Evolutionary conservation across 1,140 invertebrate species (phyloP), one percentile per base, ranked within the genome.

Genomic region (Hycleus phaleratus): DNA sequence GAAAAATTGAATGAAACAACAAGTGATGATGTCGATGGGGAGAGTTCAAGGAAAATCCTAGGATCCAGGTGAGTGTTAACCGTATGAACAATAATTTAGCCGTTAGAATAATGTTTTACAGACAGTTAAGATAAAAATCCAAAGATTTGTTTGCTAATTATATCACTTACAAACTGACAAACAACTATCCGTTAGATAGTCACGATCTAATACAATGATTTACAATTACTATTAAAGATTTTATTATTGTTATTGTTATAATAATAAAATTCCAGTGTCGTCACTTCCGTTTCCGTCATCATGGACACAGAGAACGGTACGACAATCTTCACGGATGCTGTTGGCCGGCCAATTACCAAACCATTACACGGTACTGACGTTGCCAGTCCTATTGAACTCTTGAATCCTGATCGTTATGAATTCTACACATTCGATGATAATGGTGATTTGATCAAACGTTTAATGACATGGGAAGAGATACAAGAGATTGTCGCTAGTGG

Each of bases 381-480:
- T 3, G 86, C 85, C n/a, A 90, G 87, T 51, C 88, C 88, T 3
- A 85, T 84, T 0, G 82, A 85, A 63, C 74, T 91, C 3, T 71
- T 90, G 3, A 84, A 84, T 58, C 89, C 88, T 3, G 88, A 91
- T 67, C 77, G 82, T 73, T 91, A 90, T 73, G 87, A 90, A 71
- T 91, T 90, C 70, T 91, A 90, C 66, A 90, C 88, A 1, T 88
- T 90, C 65, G 85, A 90, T 66, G 85, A 89, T 63, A 83, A 83
- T 44, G 88, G 88, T 24, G 86, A 91, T 66, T 77, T 91, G 24
- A 82, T 91, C 1, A 90, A 88, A 66, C 78, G 85, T 60, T 77
- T 90, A 32, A 91, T 91, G 89, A 89, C 87, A 26, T 75, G 89
- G 63, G 79, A 88, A 63, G 86, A 91, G 74, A 91, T 91, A 54